Conservation (phyloP, 1,140 invertebrate genomes). For the Augochlora pura region DNA sequence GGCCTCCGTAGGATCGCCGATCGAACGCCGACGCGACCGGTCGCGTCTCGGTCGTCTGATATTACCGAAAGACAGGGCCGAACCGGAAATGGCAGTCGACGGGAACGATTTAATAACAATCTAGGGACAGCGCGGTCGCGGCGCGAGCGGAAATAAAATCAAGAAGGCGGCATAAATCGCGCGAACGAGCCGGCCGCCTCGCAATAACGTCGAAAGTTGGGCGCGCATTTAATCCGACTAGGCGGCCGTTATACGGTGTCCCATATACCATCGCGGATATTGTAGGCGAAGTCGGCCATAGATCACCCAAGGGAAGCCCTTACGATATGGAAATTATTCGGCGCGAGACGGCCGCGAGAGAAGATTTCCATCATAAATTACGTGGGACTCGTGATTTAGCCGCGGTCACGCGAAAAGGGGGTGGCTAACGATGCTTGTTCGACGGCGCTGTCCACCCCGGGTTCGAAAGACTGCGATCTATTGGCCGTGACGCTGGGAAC, state of each 20-base stretch:
- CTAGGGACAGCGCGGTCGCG: no score
- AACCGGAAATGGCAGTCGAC: not conserved
- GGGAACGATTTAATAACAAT: not conserved
- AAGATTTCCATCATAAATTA: conserved; percentile 75
- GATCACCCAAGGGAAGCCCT: conserved; percentile 67
- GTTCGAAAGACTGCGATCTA: not conserved
- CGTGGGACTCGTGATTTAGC: conserved; percentile 71
- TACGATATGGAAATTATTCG: conserved; percentile 76
- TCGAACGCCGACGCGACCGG: no score
- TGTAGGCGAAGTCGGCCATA: conserved; percentile 69
- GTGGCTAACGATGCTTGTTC: conserved; percentile 27
- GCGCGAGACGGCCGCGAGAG: conserved; percentile 48
- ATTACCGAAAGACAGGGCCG: no score
- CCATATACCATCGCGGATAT: conserved; percentile 58
- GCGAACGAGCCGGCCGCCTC: not conserved
- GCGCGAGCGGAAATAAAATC: not conserved
- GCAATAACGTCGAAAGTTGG: conserved; percentile 40
- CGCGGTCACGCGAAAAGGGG: conserved; percentile 22
- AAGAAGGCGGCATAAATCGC: conserved; percentile 16
- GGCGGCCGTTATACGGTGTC: conserved; percentile 62
- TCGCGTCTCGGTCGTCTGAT: no score
- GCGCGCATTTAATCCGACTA: conserved; percentile 27
- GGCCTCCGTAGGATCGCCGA: no score
- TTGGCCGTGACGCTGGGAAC: no score
- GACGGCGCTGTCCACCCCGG: not conserved